Conservation (phyloP, 1,140 invertebrate genomes). For the Drosophila pseudoobscura region DNA sequence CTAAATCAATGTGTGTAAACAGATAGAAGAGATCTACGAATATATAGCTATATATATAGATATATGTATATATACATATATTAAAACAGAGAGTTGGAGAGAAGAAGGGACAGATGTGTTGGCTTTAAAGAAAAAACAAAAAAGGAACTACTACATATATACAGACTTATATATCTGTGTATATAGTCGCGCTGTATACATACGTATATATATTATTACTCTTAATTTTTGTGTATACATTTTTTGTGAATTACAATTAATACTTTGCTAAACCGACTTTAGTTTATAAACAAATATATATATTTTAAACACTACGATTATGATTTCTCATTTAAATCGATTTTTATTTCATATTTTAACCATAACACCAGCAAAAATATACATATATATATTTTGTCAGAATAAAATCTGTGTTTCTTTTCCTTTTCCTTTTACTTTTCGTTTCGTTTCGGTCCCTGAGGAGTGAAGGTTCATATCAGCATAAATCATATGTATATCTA, state of each 20-base stretch:
- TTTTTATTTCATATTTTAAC: slow-evolving; percentile 41
- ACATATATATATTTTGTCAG: slow-evolving; percentile 46
- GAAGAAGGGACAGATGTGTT: no score
- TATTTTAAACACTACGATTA: slow-evolving; percentile 26
- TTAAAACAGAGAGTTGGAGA: no score
- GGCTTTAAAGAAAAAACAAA: no score
- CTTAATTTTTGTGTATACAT: slow-evolving; percentile 41
- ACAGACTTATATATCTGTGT: slow-evolving; percentile 6
- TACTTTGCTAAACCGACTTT: slow-evolving; percentile 34
- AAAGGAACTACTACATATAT: background rate
- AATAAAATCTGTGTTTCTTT: slow-evolving; percentile 40
- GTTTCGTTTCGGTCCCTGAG: background rate
- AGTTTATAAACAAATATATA: slow-evolving; percentile 23
- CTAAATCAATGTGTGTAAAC: slow-evolving; percentile 43
- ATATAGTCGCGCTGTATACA: slow-evolving; percentile 22
- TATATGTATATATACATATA: no score
- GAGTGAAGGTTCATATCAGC: slow-evolving; percentile 43
- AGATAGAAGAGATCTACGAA: slow-evolving; percentile 27
- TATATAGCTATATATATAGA: slow-evolving; percentile 5
- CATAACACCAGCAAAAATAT: slow-evolving; percentile 20
- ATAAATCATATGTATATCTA: slow-evolving; percentile 43
- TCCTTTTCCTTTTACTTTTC: background rate
- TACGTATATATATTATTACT: slow-evolving; percentile 37
- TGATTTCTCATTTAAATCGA: slow-evolving; percentile 44
- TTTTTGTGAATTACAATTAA: slow-evolving; percentile 14